phyloP scores from a whole-genome alignment of 2,888 invertebrate genomes.

The Spilosoma lubricipeda region DNA sequence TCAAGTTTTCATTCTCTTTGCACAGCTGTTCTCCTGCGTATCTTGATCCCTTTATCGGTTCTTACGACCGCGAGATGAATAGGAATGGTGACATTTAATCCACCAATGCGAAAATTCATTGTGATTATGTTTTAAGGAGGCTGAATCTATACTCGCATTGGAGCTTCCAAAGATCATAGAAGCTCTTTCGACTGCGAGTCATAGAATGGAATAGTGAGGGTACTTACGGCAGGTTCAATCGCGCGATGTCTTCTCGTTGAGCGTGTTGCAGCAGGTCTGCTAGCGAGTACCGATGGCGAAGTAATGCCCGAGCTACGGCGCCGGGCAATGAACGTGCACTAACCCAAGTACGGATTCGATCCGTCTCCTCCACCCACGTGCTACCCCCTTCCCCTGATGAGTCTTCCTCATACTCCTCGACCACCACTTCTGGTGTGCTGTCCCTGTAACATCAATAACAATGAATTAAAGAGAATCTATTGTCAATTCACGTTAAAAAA shows the following conservation, averaged over 20 bases:
- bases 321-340: slow-evolving; percentile 89
- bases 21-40: too few species aligned
- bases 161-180: too few species aligned
- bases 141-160: too few species aligned
- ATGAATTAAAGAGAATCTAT: too few species aligned
- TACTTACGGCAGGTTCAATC: slow-evolving; percentile 90
- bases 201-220: neutral
- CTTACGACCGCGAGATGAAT: too few species aligned
- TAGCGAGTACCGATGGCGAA: slow-evolving; percentile 91
- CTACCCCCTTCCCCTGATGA: slow-evolving; percentile 9
- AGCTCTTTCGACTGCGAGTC: neutral
- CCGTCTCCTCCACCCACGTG: slow-evolving; percentile 53
- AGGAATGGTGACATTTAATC: too few species aligned
- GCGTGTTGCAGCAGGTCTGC: slow-evolving; percentile 92
- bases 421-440: slow-evolving; percentile 45
- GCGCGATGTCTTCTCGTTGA: slow-evolving; percentile 93
- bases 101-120: too few species aligned
- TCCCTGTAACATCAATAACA: slow-evolving; percentile 16
- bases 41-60: too few species aligned
- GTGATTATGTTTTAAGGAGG: too few species aligned
- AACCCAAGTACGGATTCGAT: slow-evolving; percentile 90
- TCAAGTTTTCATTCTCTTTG: too few species aligned
- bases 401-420: slow-evolving; percentile 19
- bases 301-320: slow-evolving; percentile 88
- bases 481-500: too few species aligned